Conservation (phyloP, 2,113 vertebrate species). For the Numenius arquata region DNA sequence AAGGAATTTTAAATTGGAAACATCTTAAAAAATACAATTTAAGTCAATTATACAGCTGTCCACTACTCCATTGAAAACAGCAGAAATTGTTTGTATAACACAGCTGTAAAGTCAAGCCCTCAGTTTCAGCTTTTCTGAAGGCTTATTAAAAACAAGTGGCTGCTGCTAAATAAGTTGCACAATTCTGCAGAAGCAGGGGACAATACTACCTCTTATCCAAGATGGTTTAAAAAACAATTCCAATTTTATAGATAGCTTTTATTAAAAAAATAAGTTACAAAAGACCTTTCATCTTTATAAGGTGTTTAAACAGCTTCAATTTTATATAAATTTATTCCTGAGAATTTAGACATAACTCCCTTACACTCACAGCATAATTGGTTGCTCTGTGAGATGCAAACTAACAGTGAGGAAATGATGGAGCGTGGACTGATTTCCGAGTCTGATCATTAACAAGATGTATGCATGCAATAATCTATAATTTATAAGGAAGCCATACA, state of each 20-base stretch:
- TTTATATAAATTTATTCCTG: not conserved
- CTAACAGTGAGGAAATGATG: not conserved
- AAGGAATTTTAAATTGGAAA: not conserved
- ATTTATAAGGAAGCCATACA: not conserved
- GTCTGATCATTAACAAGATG: not conserved
- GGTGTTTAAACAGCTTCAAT: not conserved
- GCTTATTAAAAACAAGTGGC: not conserved
- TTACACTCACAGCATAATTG: not conserved
- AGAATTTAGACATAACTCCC: not conserved
- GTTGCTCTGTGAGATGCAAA: not conserved
- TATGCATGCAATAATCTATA: not conserved
- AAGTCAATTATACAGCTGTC: not conserved
- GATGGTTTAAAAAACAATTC: not conserved
- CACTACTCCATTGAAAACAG: not conserved
- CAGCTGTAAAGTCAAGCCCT: not conserved
- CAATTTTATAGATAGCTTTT: not conserved
- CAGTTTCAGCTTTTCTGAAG: not conserved
- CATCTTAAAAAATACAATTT: not conserved
- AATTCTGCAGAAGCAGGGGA: not conserved
- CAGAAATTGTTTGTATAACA: not conserved
- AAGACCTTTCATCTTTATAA: not conserved
- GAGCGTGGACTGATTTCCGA: not conserved
- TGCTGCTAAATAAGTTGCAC: not conserved
- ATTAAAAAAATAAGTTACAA: not conserved
- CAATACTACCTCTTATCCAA: not conserved